A percentile compares a stretch with the other conserved stretches of the same genome.
These are phyloP conservation scores for Rhinogobius similis DNA, from an alignment of 2,113 vertebrate genomes.

Conservation along the genomic window DNA sequence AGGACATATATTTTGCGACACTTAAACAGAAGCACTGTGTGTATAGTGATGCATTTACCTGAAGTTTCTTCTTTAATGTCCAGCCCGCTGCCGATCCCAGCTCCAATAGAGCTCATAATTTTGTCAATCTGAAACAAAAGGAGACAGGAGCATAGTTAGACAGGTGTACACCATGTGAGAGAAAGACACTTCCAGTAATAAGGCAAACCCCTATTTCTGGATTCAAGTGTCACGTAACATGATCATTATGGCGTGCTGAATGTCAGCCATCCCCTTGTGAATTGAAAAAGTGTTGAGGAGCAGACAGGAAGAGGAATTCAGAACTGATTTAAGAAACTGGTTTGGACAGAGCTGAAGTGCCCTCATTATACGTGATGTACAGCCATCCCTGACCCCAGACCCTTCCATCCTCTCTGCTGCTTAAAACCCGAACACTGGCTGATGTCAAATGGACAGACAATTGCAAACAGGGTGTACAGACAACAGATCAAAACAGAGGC, in stretches of 20 bases:
- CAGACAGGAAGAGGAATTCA: slow-evolving; percentile 2
- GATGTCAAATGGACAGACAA: slow-evolving; percentile 15
- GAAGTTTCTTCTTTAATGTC: slow-evolving; percentile 78
- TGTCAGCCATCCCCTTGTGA: slow-evolving; percentile 39
- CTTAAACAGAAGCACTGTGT: not conserved
- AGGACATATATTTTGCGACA: not conserved
- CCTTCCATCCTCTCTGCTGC: slow-evolving; percentile 36
- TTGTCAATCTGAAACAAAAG: slow-evolving; percentile 88
- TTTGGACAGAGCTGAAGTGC: slow-evolving; percentile 5
- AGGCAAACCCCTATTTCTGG: slow-evolving; percentile 50
- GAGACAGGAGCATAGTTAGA: slow-evolving; percentile 26
- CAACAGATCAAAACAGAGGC: slow-evolving; percentile 1
- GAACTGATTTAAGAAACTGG: slow-evolving; percentile 18
- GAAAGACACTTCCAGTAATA: slow-evolving; percentile 47
- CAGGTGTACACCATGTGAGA: slow-evolving; percentile 18
- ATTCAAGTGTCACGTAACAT: slow-evolving; percentile 46
- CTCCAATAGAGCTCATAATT: slow-evolving; percentile 97
- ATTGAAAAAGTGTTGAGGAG: slow-evolving; percentile 25
- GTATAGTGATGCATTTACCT: slow-evolving; percentile 76
- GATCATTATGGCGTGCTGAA: slow-evolving; percentile 35
- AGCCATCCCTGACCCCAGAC: slow-evolving; percentile 34
- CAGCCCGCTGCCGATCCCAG: slow-evolving; percentile 88
- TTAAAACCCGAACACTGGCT: slow-evolving; percentile 1
- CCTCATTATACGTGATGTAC: slow-evolving; percentile 35
- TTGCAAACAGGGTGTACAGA: slow-evolving; percentile 10